A percentile compares a stretch with the other conserved stretches of the same genome.
phyloP scores from a whole-genome alignment of 92 coral and sea anemone species.

The Palythoa heliodiscus region DNA sequence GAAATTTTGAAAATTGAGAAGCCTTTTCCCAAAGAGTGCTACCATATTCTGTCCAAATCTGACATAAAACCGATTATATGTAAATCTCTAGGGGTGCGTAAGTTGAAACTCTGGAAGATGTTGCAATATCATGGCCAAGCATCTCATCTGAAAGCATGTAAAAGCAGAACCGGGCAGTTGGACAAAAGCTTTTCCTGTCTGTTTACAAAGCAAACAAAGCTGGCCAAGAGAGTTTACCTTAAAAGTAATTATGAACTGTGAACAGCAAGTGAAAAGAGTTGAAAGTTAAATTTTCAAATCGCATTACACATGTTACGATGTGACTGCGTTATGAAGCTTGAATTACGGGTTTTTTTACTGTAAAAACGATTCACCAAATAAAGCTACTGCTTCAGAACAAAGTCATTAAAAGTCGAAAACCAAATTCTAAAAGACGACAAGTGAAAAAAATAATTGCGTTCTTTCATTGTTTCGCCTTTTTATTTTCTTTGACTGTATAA shows the following conservation, averaged over 20 bases:
- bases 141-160: slow-evolving; percentile 31
- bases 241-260: slow-evolving; percentile 29
- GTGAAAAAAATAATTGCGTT: neutral
- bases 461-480: neutral
- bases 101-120: slow-evolving; percentile 3
- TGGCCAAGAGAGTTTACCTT: slow-evolving; percentile 24
- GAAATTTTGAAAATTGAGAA: neutral
- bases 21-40: neutral
- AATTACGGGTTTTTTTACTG: neutral
- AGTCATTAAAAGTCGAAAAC: neutral
- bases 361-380: too few species aligned
- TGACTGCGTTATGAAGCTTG: neutral
- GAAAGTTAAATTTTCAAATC: slow-evolving; percentile 1
- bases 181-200: slow-evolving; percentile 19
- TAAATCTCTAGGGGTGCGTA: slow-evolving; percentile 10
- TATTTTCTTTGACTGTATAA: neutral
- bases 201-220: slow-evolving; percentile 36
- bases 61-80: slow-evolving; percentile 23
- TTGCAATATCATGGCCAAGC: slow-evolving; percentile 13
- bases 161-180: slow-evolving; percentile 6
- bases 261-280: slow-evolving; percentile 14
- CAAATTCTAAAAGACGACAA: neutral
- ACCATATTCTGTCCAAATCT: neutral
- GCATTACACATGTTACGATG: neutral
- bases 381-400: neutral